These are phyloP conservation scores for Alligator sinensis DNA, from an alignment of 2,113 vertebrate species.

Conservation along the genomic window DNA sequence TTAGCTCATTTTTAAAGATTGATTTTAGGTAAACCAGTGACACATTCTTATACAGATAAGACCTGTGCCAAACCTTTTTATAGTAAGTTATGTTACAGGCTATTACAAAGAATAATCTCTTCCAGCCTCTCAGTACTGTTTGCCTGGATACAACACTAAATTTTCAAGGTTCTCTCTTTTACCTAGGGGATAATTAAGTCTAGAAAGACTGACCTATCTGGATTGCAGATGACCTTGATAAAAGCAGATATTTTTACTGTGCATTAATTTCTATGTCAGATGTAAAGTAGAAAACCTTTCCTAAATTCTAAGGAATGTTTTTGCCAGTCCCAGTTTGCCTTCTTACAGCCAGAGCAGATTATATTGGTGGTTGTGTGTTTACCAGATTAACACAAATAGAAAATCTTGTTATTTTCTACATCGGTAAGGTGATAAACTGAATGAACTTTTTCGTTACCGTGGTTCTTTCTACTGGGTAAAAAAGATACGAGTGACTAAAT, in stretches of 20 bases:
- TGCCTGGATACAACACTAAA: not conserved
- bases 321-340: conserved; percentile 4
- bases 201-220: not conserved
- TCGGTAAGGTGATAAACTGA: conserved; percentile 1
- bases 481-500: not conserved
- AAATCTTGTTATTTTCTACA: conserved; percentile 27
- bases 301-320: not conserved
- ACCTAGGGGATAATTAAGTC: not conserved
- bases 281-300: conserved; percentile 1
- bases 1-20: conserved; percentile 35
- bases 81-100: not conserved
- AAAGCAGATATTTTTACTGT: not conserved
- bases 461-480: conserved; percentile 8
- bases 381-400: conserved; percentile 32
- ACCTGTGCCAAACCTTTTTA: not conserved
- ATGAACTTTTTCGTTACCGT: conserved; percentile 40
- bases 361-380: conserved; percentile 12
- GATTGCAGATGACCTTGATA: not conserved
- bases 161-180: not conserved
- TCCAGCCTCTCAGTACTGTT: not conserved
- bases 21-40: conserved; percentile 38
- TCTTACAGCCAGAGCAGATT: not conserved
- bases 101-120: not conserved
- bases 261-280: not conserved
- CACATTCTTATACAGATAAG: not conserved